Evolutionary conservation across 2,113 vertebrate species (phyloP).

Genomic region (Axis porcinus): DNA sequence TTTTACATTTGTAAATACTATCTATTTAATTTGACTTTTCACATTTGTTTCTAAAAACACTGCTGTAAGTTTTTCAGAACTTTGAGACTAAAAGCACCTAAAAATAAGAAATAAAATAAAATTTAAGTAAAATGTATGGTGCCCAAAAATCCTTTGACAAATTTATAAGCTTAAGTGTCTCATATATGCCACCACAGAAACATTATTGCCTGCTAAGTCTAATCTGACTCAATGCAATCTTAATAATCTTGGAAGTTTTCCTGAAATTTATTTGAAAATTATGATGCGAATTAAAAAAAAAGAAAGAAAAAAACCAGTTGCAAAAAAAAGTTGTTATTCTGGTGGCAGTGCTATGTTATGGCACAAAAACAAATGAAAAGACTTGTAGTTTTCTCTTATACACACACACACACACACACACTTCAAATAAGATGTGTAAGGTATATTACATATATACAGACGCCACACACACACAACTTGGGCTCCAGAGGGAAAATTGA

Average conservation of each 20-base stretch:
- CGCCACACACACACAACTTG: not conserved
- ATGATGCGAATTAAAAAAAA: constrained; percentile 65
- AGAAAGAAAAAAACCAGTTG: constrained; percentile 46
- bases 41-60: constrained; percentile 70
- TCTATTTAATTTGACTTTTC: constrained; percentile 51
- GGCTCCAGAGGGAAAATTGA: constrained; percentile 50
- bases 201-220: constrained; percentile 44
- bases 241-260: constrained; percentile 57
- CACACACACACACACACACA: not conserved
- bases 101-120: constrained; percentile 47
- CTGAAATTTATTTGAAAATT: constrained; percentile 74
- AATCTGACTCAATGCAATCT: constrained; percentile 51
- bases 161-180: constrained; percentile 56
- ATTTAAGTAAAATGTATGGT: constrained; percentile 49
- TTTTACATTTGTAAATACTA: constrained; percentile 66
- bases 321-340: constrained; percentile 73
- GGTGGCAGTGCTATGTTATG: constrained; percentile 74
- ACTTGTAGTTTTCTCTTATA: constrained; percentile 1
- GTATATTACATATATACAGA: constrained; percentile 46
- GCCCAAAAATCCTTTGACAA: constrained; percentile 69
- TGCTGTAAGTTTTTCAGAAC: constrained; percentile 70
- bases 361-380: constrained; percentile 70
- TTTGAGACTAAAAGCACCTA: constrained; percentile 77
- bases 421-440: constrained; percentile 43
- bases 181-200: constrained; percentile 39